phyloP scores from a whole-genome alignment of 1,140 invertebrate species.

The Stratiolaelaps scimitus region DNA sequence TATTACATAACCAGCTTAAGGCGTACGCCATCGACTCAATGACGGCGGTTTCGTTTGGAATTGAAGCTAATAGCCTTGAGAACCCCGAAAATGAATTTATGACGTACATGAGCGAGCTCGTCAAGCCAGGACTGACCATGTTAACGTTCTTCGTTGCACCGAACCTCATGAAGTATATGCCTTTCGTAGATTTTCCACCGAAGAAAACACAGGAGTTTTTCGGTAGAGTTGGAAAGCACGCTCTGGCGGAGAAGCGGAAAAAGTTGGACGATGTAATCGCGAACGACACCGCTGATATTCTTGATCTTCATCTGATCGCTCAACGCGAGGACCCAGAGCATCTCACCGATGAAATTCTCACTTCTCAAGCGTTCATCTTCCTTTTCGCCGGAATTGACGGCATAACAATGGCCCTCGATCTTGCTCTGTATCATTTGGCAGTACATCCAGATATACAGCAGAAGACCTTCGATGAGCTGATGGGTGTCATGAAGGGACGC shows the following conservation, averaged over 20 bases:
- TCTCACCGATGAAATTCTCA: background rate
- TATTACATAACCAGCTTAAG: background rate
- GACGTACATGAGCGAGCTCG: background rate
- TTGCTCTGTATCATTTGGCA: background rate
- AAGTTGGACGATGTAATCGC: background rate
- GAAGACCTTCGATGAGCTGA: background rate
- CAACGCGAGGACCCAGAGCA: background rate
- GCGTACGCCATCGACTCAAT: background rate
- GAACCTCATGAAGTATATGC: background rate
- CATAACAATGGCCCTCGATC: background rate
- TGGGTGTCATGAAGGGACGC: background rate
- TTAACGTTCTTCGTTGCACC: background rate
- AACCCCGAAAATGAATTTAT: background rate
- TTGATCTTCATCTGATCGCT: conserved; percentile 1
- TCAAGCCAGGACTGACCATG: background rate
- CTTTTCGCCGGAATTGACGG: background rate
- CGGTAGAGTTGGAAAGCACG: background rate
- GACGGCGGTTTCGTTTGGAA: background rate
- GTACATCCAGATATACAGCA: conserved; percentile 1
- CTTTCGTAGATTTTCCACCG: conserved; percentile 2
- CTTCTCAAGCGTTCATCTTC: background rate
- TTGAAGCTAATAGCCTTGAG: background rate
- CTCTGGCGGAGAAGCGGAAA: background rate
- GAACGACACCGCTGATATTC: background rate
- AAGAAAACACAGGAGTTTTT: conserved; percentile 1